A percentile compares a stretch with the other conserved stretches of the same genome.
Evolutionary conservation across 2,113 vertebrate species (phyloP).

Genomic region (Scomber scombrus): DNA sequence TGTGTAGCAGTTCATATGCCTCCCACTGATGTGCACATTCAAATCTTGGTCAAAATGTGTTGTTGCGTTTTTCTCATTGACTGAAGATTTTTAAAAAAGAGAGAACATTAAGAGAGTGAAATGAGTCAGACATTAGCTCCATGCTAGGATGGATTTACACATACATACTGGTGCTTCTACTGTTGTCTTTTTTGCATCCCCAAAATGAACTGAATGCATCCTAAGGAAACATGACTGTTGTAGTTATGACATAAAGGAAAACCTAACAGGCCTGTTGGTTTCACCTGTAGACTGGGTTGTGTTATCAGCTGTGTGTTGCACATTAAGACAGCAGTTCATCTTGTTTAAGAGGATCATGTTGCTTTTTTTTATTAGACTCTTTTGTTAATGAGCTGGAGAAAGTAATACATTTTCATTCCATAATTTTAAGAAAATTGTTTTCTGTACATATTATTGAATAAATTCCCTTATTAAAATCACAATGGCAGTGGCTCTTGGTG

Average conservation of each 20-base stretch:
- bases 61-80: slow-evolving; percentile 29
- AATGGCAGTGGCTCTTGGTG: not conserved
- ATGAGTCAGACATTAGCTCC: not conserved
- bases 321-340: slow-evolving; percentile 9
- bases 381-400: slow-evolving; percentile 22
- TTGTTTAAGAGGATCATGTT: slow-evolving; percentile 25
- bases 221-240: not conserved
- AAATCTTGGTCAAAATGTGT: not conserved
- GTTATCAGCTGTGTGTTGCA: slow-evolving; percentile 10
- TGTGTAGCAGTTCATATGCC: not conserved
- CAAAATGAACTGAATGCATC: slow-evolving; percentile 13
- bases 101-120: not conserved
- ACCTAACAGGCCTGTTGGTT: not conserved
- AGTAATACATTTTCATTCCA: slow-evolving; percentile 14
- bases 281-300: not conserved
- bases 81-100: slow-evolving; percentile 13
- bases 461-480: slow-evolving; percentile 17
- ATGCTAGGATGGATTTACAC: slow-evolving; percentile 1
- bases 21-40: not conserved
- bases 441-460: slow-evolving; percentile 33
- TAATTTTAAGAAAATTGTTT: slow-evolving; percentile 12
- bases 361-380: slow-evolving; percentile 3
- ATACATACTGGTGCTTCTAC: slow-evolving; percentile 61
- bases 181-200: slow-evolving; percentile 19
- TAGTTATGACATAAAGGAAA: not conserved